Conservation (phyloP, 35 echinoderm and acorn worm species). For the Holothuria glaberrima region DNA sequence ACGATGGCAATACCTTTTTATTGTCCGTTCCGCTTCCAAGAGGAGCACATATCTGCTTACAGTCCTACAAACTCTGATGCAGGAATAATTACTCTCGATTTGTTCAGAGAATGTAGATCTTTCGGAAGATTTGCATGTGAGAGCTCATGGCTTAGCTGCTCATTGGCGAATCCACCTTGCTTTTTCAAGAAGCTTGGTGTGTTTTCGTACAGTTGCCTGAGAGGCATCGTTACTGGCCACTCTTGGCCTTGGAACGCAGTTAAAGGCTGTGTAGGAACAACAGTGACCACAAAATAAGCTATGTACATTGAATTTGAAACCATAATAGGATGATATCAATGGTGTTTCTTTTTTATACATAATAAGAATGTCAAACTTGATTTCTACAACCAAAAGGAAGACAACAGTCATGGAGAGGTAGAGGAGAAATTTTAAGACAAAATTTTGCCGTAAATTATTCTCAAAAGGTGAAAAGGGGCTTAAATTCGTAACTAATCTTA, state of each 20-base stretch:
- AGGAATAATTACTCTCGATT: slow-evolving; percentile 8
- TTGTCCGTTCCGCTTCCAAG: slow-evolving; percentile 44
- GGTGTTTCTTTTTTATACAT: too few relatives aligned
- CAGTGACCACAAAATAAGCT: too few relatives aligned
- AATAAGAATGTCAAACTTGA: too few relatives aligned
- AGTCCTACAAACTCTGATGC: neutral
- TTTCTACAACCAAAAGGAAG: too few relatives aligned
- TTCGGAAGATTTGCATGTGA: neutral
- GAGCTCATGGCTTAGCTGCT: slow-evolving; percentile 13
- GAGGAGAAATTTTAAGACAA: too few relatives aligned
- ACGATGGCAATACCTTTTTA: neutral
- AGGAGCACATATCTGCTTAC: slow-evolving; percentile 41
- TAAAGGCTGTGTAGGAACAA: neutral
- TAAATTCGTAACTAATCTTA: too few relatives aligned
- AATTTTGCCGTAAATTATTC: too few relatives aligned
- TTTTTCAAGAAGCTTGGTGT: neutral
- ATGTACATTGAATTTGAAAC: too few relatives aligned
- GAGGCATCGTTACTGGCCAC: neutral
- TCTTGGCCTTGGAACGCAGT: neutral
- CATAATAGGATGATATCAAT: too few relatives aligned
- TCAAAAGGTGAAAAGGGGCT: too few relatives aligned
- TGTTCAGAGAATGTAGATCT: neutral
- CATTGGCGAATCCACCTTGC: neutral
- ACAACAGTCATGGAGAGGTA: too few relatives aligned
- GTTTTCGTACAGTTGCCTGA: neutral